These are phyloP conservation scores for Mus pahari DNA, from an alignment of 2,113 vertebrate genomes.

Conservation along the genomic window DNA sequence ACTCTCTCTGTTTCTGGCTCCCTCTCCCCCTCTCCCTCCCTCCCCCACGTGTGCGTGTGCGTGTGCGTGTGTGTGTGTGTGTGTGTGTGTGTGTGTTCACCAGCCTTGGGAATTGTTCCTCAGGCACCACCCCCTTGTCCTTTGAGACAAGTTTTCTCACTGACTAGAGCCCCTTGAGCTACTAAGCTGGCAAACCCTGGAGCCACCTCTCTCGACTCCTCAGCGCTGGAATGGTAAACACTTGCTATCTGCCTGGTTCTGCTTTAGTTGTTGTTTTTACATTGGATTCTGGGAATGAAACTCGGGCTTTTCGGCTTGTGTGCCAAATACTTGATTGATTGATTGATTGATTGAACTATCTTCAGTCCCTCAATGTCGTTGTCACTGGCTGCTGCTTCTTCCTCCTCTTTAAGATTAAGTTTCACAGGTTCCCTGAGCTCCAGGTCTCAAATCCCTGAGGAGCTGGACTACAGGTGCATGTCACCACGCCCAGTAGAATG, in stretches of 20 bases:
- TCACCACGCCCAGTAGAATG: too few species aligned
- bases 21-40: too few species aligned
- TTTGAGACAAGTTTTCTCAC: neutral
- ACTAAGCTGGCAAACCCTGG: neutral
- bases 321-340: neutral
- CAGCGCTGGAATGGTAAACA: neutral
- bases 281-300: neutral
- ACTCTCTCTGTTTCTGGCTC: too few species aligned
- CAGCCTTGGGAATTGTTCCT: neutral
- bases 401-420: neutral
- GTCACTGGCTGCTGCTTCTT: neutral
- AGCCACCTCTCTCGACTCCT: neutral
- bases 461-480: neutral
- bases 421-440: neutral
- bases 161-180: neutral
- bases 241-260: neutral
- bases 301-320: neutral
- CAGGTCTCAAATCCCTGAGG: neutral
- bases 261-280: neutral
- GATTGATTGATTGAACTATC: too few species aligned
- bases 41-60: too few species aligned
- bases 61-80: neutral
- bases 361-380: too few species aligned
- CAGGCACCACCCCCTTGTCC: neutral
- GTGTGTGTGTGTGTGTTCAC: neutral